Conservation (phyloP, 2,113 vertebrate genomes). For the Gorsachius goisagi region DNA sequence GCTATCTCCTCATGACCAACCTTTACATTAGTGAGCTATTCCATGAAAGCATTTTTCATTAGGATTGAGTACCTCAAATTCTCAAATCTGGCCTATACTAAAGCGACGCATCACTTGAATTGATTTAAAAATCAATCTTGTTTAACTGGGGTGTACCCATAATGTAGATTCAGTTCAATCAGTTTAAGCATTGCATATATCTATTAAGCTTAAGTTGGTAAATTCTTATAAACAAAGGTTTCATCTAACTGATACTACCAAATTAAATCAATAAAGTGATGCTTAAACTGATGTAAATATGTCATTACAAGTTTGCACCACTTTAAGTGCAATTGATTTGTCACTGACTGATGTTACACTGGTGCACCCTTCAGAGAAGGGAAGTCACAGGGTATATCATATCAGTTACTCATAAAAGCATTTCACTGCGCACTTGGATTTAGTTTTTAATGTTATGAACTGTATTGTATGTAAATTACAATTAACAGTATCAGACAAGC, state of each 20-base stretch:
- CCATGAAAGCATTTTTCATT: not conserved
- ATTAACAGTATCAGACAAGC: not conserved
- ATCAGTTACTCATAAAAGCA: not conserved
- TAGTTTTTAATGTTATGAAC: not conserved
- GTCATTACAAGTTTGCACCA: conserved; percentile 38
- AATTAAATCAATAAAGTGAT: conserved; percentile 22
- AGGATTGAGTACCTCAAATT: not conserved
- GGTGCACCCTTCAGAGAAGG: not conserved
- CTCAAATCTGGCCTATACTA: not conserved
- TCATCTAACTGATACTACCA: conserved; percentile 12
- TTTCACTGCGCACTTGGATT: not conserved
- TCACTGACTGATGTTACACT: not conserved
- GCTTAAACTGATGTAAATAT: conserved; percentile 29
- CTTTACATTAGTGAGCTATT: not conserved
- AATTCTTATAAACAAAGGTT: conserved; percentile 52
- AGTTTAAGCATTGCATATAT: not conserved
- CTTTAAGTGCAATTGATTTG: conserved; percentile 37
- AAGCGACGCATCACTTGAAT: not conserved
- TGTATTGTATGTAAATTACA: not conserved
- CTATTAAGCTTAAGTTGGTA: conserved; percentile 26
- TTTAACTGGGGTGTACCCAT: conserved; percentile 5
- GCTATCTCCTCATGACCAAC: not conserved
- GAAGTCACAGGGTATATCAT: not conserved
- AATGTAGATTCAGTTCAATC: not conserved
- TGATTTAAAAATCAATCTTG: not conserved